phyloP scores from a whole-genome alignment of 1,140 invertebrate genomes.

The Atopsyche davidsoni region DNA sequence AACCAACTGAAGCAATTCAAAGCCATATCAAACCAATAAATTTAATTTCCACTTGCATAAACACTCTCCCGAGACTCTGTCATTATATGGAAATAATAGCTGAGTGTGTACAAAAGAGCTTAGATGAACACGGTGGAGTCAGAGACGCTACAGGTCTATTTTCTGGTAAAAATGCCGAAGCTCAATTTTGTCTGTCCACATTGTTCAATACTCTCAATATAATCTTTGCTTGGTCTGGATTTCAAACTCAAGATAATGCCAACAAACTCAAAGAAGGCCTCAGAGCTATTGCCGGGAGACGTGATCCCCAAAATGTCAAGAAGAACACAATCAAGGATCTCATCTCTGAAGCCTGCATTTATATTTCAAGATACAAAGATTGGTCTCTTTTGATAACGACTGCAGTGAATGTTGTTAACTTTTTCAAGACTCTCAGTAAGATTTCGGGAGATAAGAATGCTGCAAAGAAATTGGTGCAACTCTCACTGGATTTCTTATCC shows the following conservation, averaged over 20 bases:
- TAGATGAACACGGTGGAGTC: constrained; percentile 23
- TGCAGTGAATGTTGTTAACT: constrained; percentile 44
- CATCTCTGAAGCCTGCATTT: constrained; percentile 20
- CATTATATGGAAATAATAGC: constrained; percentile 22
- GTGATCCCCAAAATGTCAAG: constrained; percentile 12
- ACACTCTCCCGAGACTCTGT: constrained; percentile 24
- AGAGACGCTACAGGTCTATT: constrained; percentile 24
- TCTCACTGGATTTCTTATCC: constrained; percentile 47
- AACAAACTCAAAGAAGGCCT: constrained; percentile 17
- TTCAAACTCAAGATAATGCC: constrained; percentile 7
- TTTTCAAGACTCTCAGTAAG: constrained; percentile 40
- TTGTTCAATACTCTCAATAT: constrained; percentile 21
- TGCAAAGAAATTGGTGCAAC: constrained; percentile 39
- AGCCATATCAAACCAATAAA: constrained; percentile 8
- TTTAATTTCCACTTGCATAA: constrained; percentile 13
- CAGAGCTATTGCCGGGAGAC: constrained; percentile 13
- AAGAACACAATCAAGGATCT: constrained; percentile 22
- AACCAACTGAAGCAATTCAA: not conserved
- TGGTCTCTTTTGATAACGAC: constrained; percentile 45
- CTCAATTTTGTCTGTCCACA: constrained; percentile 16
- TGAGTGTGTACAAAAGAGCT: constrained; percentile 14
- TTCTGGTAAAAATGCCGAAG: constrained; percentile 18
- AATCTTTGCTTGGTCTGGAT: constrained; percentile 26
- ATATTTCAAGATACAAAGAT: constrained; percentile 39
- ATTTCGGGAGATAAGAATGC: constrained; percentile 33